Evolutionary conservation across 2,113 vertebrate species (phyloP).

Genomic region (Pheucticus melanocephalus): DNA sequence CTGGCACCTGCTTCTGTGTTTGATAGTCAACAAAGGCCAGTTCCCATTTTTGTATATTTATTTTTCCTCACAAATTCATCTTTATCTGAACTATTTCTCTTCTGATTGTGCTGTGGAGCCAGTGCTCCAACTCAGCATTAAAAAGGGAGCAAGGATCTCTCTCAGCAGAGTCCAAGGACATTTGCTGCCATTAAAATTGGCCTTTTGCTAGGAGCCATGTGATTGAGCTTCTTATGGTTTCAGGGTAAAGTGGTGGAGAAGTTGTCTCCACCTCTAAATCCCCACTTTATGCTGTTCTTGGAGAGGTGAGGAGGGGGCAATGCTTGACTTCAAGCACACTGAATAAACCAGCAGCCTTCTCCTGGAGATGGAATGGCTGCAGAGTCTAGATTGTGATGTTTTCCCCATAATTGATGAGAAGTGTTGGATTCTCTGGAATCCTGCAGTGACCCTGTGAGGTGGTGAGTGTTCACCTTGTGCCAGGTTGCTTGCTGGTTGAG

Average conservation of each 20-base stretch:
- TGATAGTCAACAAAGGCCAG: background rate
- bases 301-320: background rate
- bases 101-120: background rate
- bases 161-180: background rate
- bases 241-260: background rate
- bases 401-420: background rate
- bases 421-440: background rate
- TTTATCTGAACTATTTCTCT: background rate
- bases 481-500: background rate
- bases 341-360: background rate
- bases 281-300: background rate
- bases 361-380: accelerated
- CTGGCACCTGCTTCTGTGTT: background rate
- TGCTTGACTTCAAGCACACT: background rate
- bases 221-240: background rate
- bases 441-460: background rate
- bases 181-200: background rate
- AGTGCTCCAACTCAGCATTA: background rate
- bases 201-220: background rate
- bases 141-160: background rate
- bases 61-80: background rate
- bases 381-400: accelerated
- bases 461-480: accelerated
- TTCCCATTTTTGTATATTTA: background rate
- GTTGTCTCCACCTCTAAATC: background rate